Evolutionary conservation across 2,113 vertebrate genomes (phyloP).

Genomic region (Oceanites oceanicus): DNA sequence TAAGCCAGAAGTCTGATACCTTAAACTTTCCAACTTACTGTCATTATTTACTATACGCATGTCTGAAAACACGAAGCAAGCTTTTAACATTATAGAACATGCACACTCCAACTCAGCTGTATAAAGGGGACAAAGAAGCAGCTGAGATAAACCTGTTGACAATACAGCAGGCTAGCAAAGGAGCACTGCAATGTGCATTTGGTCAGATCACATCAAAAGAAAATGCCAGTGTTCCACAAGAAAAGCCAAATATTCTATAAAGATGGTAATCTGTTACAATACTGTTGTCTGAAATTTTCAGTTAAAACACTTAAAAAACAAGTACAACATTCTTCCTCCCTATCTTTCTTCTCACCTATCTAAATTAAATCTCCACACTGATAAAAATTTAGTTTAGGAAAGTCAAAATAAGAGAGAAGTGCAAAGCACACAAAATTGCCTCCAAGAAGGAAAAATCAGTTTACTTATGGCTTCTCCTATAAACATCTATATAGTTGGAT

Average conservation of each 20-base stretch:
- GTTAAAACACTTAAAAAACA: not conserved
- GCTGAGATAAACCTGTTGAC: not conserved
- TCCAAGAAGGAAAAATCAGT: not conserved
- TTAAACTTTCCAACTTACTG: not conserved
- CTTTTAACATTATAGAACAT: not conserved
- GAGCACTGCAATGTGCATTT: not conserved
- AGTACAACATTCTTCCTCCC: not conserved
- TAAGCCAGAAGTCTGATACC: not conserved
- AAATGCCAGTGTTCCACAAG: not conserved
- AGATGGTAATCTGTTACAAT: not conserved
- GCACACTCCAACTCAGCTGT: not conserved
- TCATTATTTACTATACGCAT: not conserved
- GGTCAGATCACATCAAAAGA: not conserved
- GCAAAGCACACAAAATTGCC: not conserved
- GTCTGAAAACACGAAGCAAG: not conserved
- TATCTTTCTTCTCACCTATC: not conserved
- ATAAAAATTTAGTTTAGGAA: not conserved
- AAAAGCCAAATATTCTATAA: not conserved
- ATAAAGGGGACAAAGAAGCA: not conserved
- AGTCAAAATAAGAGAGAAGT: not conserved
- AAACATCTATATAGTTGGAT: not conserved
- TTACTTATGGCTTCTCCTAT: not conserved
- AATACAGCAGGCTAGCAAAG: not conserved
- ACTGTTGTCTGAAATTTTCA: not conserved
- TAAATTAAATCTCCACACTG: not conserved